Conservation (phyloP, 2,113 vertebrate genomes). For the Emydura subglobosa region DNA sequence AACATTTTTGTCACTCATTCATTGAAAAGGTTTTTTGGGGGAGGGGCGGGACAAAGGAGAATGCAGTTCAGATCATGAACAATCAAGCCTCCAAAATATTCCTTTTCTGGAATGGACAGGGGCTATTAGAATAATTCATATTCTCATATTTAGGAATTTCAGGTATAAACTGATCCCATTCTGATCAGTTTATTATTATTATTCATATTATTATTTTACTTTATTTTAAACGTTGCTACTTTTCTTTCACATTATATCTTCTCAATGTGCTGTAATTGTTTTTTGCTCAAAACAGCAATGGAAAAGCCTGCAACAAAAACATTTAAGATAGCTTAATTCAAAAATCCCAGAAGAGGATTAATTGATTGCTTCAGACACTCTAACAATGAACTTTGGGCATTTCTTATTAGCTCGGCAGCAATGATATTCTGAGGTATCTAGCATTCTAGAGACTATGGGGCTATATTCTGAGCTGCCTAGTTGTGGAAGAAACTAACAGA, state of each 20-base stretch:
- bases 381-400: not conserved
- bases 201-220: not conserved
- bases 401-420: not conserved
- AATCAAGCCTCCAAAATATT: not conserved
- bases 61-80: not conserved
- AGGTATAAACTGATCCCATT: not conserved
- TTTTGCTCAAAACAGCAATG: not conserved
- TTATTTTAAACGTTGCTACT: not conserved
- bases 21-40: not conserved
- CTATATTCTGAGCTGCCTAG: constrained; percentile 14
- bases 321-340: not conserved
- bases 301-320: constrained; percentile 1
- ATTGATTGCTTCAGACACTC: not conserved
- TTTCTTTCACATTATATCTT: constrained; percentile 4
- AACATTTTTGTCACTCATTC: not conserved
- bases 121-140: not conserved
- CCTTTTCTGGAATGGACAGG: not conserved
- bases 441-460: not conserved
- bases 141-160: not conserved
- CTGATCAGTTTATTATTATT: not conserved
- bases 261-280: constrained; percentile 5
- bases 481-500: not conserved
- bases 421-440: not conserved
- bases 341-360: constrained; percentile 8
- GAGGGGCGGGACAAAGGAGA: not conserved